Evolutionary conservation across 2,797 vertebrate species (phyloP).

Genomic region (Sciurus carolinensis): DNA sequence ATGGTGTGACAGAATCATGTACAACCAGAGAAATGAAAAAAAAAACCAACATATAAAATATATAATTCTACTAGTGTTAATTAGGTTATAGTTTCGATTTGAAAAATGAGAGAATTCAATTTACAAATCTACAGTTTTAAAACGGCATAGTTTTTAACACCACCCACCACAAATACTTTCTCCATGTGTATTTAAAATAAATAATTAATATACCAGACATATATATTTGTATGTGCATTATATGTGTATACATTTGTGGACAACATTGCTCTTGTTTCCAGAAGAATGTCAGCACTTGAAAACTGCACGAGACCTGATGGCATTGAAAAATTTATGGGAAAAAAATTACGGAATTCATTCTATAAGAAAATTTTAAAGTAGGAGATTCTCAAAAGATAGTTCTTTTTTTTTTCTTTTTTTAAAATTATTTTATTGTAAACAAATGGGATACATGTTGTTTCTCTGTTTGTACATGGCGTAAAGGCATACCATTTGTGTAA

Average conservation of each 20-base stretch:
- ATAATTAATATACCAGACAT: conserved; percentile 83
- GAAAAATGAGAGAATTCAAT: conserved; percentile 86
- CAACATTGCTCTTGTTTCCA: conserved; percentile 82
- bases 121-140: conserved; percentile 86
- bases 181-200: conserved; percentile 89
- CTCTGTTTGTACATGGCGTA: too few relatives aligned
- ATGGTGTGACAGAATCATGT: too few relatives aligned
- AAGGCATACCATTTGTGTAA: too few relatives aligned
- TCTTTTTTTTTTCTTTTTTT: neutral
- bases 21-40: too few relatives aligned
- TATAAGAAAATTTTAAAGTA: conserved; percentile 79
- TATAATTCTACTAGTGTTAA: conserved; percentile 60
- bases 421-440: too few relatives aligned
- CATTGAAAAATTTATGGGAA: conserved; percentile 77
- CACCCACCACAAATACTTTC: conserved; percentile 86
- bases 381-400: conserved; percentile 85
- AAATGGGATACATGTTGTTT: too few relatives aligned
- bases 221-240: conserved; percentile 66
- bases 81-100: conserved; percentile 83
- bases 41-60: too few relatives aligned
- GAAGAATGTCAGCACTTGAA: conserved; percentile 79
- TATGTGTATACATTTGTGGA: conserved; percentile 69
- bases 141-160: conserved; percentile 75
- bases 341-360: conserved; percentile 67
- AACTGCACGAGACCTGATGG: conserved; percentile 81